Conservation (phyloP, 1,140 invertebrate species). For the Coenobita brevimanus region DNA sequence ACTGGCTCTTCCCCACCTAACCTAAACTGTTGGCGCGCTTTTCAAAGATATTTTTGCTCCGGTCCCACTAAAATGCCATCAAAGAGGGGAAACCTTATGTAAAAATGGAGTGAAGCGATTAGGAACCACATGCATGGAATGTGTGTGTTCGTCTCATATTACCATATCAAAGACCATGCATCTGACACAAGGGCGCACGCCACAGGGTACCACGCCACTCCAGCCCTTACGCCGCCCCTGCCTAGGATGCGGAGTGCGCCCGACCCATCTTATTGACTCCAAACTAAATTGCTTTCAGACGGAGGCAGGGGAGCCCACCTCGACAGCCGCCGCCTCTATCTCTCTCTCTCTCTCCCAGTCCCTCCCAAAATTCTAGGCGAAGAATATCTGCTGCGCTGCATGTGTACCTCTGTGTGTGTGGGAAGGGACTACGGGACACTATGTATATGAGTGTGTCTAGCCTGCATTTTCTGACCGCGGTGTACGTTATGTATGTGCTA, state of each 20-base stretch:
- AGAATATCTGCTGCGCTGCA: neutral
- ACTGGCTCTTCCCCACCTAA: too few species aligned
- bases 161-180: slow-evolving; percentile 53
- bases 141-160: slow-evolving; percentile 57
- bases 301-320: slow-evolving; percentile 4
- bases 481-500: too few species aligned
- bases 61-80: neutral
- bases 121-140: slow-evolving; percentile 59
- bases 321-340: neutral
- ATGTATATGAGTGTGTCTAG: too few species aligned
- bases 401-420: too few species aligned
- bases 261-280: slow-evolving; percentile 50
- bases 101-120: slow-evolving; percentile 65
- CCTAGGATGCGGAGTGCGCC: neutral
- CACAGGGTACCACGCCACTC: slow-evolving; percentile 6
- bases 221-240: slow-evolving; percentile 3
- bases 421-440: too few species aligned
- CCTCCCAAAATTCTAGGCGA: slow-evolving; percentile 18
- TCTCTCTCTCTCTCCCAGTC: too few species aligned
- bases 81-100: slow-evolving; percentile 50
- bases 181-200: slow-evolving; percentile 27
- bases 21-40: neutral
- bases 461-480: too few species aligned
- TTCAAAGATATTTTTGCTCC: neutral
- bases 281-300: slow-evolving; percentile 62